Conservation (phyloP, 2,113 vertebrate genomes). For the Ivindomyrus marchei region DNA sequence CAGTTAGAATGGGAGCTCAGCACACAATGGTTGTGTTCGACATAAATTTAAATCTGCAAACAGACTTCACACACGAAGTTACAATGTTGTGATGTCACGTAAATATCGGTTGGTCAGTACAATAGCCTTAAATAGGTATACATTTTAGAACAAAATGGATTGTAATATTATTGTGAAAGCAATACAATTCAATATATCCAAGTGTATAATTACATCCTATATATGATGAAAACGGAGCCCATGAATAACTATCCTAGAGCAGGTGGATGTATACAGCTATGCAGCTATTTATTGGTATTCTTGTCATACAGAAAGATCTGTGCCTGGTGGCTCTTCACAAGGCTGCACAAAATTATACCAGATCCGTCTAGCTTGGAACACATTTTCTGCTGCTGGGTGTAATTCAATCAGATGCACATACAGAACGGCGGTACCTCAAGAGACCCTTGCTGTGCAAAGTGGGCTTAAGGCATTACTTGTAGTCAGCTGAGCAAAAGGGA, state of each 20-base stretch:
- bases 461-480: conserved; percentile 45
- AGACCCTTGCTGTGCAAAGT: conserved; percentile 40
- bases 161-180: neutral
- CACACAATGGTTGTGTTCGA: neutral
- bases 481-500: conserved; percentile 43
- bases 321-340: neutral
- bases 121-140: neutral
- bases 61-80: neutral
- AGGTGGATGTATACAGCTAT: neutral
- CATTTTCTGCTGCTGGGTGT: conserved; percentile 26
- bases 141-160: neutral
- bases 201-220: neutral
- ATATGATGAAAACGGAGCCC: neutral
- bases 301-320: neutral
- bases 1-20: neutral
- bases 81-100: neutral
- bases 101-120: neutral
- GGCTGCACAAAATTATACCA: neutral
- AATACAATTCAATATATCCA: neutral
- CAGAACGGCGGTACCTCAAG: conserved; percentile 14
- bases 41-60: neutral
- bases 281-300: neutral
- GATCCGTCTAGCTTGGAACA: conserved; percentile 4
- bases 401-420: conserved; percentile 26
- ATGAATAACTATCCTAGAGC: neutral